Percentiles rank a stretch among this genome's conserved stretches.
Evolutionary conservation across 1,140 invertebrate genomes (phyloP).

Genomic region (Euschistus heros): DNA sequence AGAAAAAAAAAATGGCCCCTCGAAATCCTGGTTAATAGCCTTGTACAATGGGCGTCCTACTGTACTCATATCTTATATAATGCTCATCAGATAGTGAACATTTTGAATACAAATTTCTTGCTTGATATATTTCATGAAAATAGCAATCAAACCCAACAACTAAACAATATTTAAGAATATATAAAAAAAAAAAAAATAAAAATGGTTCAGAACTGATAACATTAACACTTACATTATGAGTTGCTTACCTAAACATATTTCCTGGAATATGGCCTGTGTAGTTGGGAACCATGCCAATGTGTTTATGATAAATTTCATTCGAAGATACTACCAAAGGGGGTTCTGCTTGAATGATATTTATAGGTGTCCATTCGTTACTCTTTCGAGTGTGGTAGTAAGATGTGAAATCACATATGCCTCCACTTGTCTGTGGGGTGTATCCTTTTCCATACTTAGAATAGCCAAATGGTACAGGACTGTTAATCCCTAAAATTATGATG

Average conservation of each 20-base stretch:
- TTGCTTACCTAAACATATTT: slow-evolving; percentile 47
- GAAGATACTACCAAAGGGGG: slow-evolving; percentile 39
- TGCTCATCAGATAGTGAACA: too few species aligned
- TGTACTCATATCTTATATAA: too few species aligned
- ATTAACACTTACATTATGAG: too few species aligned
- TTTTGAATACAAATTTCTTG: too few species aligned
- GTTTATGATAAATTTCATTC: slow-evolving; percentile 52
- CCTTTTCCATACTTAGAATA: slow-evolving; percentile 49
- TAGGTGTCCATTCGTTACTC: slow-evolving; percentile 56
- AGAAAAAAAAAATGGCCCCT: too few species aligned
- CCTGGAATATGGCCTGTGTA: slow-evolving; percentile 63
- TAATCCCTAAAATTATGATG: slow-evolving; percentile 41
- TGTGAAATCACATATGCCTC: slow-evolving; percentile 53
- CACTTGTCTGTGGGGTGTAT: slow-evolving; percentile 48
- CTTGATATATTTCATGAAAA: too few species aligned
- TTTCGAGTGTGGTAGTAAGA: slow-evolving; percentile 52
- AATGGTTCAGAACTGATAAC: too few species aligned
- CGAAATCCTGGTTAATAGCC: too few species aligned
- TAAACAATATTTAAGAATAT: too few species aligned
- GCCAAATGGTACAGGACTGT: slow-evolving; percentile 54
- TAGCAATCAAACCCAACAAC: too few species aligned
- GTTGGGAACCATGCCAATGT: slow-evolving; percentile 57
- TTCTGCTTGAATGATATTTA: slow-evolving; percentile 41
- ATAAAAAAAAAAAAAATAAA: too few species aligned
- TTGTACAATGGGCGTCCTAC: too few species aligned